Conservation (phyloP, 2,888 invertebrate genomes). For the Athripsodes cinereus region DNA sequence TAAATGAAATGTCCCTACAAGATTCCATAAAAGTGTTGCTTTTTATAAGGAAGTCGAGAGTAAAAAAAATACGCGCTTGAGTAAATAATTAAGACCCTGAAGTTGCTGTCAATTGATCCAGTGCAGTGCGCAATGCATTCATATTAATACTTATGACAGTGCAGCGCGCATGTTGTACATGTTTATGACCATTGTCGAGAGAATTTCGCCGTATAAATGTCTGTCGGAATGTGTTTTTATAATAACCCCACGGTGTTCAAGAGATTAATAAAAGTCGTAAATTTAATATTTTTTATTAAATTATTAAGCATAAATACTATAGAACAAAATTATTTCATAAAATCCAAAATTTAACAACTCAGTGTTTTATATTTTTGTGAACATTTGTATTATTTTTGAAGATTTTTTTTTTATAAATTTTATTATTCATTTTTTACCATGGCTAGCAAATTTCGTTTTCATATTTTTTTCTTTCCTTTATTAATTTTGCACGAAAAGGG, state of each 20-base stretch:
- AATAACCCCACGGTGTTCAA: background rate
- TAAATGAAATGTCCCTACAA: background rate
- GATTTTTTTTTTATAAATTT: too few species aligned
- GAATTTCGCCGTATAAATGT: background rate
- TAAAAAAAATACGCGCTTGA: background rate
- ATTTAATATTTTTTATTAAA: too few species aligned
- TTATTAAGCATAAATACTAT: too few species aligned
- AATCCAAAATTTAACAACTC: too few species aligned
- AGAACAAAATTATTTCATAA: too few species aligned
- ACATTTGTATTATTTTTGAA: too few species aligned
- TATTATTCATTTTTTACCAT: too few species aligned
- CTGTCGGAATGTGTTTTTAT: background rate
- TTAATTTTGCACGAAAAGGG: too few species aligned
- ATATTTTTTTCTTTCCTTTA: too few species aligned
- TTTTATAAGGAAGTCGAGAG: background rate
- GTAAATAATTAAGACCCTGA: background rate
- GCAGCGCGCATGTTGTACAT: background rate
- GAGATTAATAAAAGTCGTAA: background rate
- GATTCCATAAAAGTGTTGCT: background rate
- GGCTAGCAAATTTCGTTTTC: too few species aligned
- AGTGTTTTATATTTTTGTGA: too few species aligned
- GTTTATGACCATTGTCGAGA: background rate
- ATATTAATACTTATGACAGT: too few species aligned
- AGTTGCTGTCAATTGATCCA: background rate
- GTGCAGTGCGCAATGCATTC: background rate